Conservation (phyloP, 1,140 invertebrate genomes). For the Lepidotrigona ventralis region DNA sequence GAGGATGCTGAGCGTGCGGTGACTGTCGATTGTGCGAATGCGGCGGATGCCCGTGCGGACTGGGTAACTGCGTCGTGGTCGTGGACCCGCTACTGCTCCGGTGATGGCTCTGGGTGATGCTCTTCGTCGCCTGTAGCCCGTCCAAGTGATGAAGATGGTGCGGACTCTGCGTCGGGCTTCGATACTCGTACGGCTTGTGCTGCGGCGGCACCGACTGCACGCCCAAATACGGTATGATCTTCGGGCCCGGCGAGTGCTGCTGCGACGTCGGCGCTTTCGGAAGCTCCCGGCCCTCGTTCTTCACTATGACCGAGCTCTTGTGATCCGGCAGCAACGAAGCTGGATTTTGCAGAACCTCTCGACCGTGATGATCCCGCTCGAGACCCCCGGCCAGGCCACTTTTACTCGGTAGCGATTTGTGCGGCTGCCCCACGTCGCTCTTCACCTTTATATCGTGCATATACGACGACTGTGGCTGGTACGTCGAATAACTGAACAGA, state of each 20-base stretch:
- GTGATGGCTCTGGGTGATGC: constrained; percentile 68
- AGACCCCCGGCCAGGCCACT: constrained; percentile 70
- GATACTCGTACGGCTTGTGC: constrained; percentile 81
- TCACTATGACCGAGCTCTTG: constrained; percentile 89
- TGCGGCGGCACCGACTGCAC: constrained; percentile 80
- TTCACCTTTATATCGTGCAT: constrained; percentile 80
- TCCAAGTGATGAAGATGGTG: constrained; percentile 78
- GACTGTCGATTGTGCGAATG: constrained; percentile 77
- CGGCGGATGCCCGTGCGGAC: constrained; percentile 74
- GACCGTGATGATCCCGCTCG: constrained; percentile 79
- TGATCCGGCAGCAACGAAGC: constrained; percentile 84
- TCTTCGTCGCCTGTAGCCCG: constrained; percentile 69
- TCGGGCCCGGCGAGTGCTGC: constrained; percentile 83
- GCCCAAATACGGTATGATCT: constrained; percentile 84
- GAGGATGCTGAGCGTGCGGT: constrained; percentile 72
- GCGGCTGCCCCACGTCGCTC: constrained; percentile 72
- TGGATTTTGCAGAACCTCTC: constrained; percentile 82
- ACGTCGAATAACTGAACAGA: constrained; percentile 85
- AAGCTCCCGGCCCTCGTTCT: constrained; percentile 85
- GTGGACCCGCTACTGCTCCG: constrained; percentile 60
- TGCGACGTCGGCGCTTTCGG: constrained; percentile 82
- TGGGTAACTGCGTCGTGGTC: constrained; percentile 73
- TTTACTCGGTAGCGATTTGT: constrained; percentile 73
- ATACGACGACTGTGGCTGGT: constrained; percentile 80
- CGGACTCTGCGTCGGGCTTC: constrained; percentile 82